Evolutionary conservation across 1,140 invertebrate species (phyloP).

Genomic region (Ips typographus): DNA sequence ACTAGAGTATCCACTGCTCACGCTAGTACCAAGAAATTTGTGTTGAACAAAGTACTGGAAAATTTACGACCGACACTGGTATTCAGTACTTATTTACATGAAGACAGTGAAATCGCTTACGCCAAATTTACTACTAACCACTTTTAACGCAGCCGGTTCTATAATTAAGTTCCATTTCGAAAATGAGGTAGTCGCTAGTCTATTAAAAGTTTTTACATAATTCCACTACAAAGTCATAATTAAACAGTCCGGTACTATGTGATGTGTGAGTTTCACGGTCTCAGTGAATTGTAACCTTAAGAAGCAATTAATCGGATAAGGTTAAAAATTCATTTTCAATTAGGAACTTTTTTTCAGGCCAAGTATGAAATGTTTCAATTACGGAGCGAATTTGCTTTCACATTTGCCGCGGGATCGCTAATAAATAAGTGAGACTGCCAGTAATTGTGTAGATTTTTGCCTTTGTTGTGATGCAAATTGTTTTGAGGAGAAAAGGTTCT

Average conservation of each 20-base stretch:
- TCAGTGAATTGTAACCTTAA: conserved; percentile 1
- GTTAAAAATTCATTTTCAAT: conserved; percentile 1
- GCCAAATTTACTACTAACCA: conserved; percentile 3
- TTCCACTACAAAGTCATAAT: too few relatives aligned
- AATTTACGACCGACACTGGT: neutral
- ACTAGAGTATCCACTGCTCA: too few relatives aligned
- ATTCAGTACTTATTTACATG: neutral
- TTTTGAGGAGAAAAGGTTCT: too few relatives aligned
- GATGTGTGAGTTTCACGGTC: neutral
- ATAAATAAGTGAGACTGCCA: too few relatives aligned
- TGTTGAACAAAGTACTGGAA: neutral
- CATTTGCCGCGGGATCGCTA: neutral
- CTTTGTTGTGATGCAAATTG: too few relatives aligned
- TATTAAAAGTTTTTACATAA: too few relatives aligned
- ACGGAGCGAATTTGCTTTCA: conserved; percentile 1
- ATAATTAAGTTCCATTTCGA: neutral
- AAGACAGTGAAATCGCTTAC: neutral
- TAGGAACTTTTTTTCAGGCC: neutral
- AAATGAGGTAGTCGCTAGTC: neutral
- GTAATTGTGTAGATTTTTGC: too few relatives aligned
- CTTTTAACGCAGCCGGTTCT: neutral
- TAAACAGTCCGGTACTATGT: too few relatives aligned
- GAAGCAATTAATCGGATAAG: neutral
- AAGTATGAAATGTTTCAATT: neutral
- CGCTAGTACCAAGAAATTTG: too few relatives aligned